Evolutionary conservation across 2,797 vertebrate genomes (phyloP), one percentile per base, ranked within the genome.

Genomic region (Xyrichtys novacula): DNA sequence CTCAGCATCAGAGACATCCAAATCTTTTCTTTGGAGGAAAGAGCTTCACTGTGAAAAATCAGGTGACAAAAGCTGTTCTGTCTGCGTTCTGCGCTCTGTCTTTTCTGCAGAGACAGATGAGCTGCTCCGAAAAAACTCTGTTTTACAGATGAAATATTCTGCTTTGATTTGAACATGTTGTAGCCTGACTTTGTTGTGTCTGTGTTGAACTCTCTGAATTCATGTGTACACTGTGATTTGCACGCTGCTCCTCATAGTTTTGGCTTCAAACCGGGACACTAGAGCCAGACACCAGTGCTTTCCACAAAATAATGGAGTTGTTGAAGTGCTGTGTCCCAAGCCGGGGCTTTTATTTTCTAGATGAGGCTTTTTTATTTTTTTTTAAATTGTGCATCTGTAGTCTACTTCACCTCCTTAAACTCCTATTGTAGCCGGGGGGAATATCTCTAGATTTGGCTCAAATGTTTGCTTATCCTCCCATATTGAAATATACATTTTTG

Each of bases 11-110:
- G 70, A 72, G 73, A 91, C 89, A 89, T 87, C 86, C 88, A 89
- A 84, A 85, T 26, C 28, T 75, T 91, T 77, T 74, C 91, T 44
- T 68, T 91, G 92, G 82, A 90, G 94, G 95, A 95, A 95, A 94
- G 93, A 94, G 94, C 93, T 91, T 90, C 92, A 89, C 71, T 65
- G 74, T 83, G 92, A 93, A 92, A 92, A 90, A 84, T 90, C 83
- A 85, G 84, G 91, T 94, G 53, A 78, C 85, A 84, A 86, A 88
- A 32, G 76, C 85, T 78, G 80, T 77, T 87, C 83, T 79, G 85
- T 90, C 86, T 91, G 84, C 92, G 93, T 92, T 3, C 0, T 44
- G 90, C 93, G 91, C 8, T 84, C 90, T 17, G 36, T 40, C 89
- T 85, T 86, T 88, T 87, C 90, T 88, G 91, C 77, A 43, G 81